Conservation (phyloP, 1,140 invertebrate species). For the Ceratina australensis region DNA sequence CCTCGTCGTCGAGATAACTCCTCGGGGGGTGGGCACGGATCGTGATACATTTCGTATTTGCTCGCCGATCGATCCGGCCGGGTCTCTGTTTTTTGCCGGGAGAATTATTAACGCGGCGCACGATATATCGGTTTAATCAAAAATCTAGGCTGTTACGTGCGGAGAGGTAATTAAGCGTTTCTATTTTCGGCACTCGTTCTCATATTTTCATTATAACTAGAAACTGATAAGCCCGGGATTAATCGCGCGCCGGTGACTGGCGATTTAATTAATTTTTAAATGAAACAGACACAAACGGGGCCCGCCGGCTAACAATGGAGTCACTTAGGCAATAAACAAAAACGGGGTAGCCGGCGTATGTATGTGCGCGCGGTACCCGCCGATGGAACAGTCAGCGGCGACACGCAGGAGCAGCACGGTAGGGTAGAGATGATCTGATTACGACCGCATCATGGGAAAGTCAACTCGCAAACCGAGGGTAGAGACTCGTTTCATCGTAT, state of each 20-base stretch:
- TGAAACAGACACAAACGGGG: background rate
- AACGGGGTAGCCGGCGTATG: constrained; percentile 23
- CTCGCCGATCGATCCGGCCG: background rate
- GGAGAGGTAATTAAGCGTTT: background rate
- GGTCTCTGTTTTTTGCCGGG: background rate
- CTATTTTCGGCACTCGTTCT: background rate
- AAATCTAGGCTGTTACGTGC: background rate
- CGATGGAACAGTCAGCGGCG: constrained; percentile 13
- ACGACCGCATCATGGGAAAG: constrained; percentile 76
- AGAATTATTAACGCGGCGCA: background rate
- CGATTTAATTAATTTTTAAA: constrained; percentile 31
- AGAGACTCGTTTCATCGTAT: constrained; percentile 67
- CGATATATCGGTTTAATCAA: background rate
- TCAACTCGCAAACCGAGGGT: constrained; percentile 66
- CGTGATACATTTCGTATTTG: background rate
- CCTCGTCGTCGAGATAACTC: background rate
- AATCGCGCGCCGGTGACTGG: background rate
- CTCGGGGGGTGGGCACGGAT: background rate
- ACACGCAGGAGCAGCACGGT: constrained; percentile 16
- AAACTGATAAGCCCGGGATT: background rate
- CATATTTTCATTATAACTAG: background rate
- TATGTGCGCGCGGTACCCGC: too few relatives aligned
- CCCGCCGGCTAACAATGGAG: constrained; percentile 4
- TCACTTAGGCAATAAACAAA: constrained; percentile 49
- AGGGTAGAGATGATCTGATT: constrained; percentile 74